Evolutionary conservation across 1,140 invertebrate genomes (phyloP).

Genomic region (Euwallacea similis): DNA sequence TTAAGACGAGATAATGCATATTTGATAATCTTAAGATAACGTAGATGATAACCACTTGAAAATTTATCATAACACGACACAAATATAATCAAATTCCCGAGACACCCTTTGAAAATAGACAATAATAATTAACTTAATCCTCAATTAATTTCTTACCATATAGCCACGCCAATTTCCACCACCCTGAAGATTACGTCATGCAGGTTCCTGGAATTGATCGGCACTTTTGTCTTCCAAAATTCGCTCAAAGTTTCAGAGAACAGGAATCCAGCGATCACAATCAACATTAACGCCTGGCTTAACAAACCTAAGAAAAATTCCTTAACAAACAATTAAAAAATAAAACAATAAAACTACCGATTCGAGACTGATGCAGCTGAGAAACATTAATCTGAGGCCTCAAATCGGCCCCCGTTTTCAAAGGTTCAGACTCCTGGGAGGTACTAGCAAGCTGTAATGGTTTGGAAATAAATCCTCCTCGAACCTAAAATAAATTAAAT

Average conservation of each 20-base stretch:
- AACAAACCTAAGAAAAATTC: conserved; percentile 61
- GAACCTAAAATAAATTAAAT: conserved; percentile 41
- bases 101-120: not conserved
- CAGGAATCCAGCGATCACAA: conserved; percentile 84
- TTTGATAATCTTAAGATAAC: too few species aligned
- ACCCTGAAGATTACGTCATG: conserved; percentile 89
- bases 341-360: conserved; percentile 55
- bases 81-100: too few species aligned
- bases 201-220: conserved; percentile 85
- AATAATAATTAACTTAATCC: not conserved
- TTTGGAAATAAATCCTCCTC: conserved; percentile 56
- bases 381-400: conserved; percentile 73
- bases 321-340: not conserved
- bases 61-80: too few species aligned
- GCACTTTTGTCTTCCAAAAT: conserved; percentile 92
- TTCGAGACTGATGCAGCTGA: conserved; percentile 87
- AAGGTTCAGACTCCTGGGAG: conserved; percentile 53
- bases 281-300: conserved; percentile 82
- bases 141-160: conserved; percentile 63
- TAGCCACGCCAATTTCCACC: conserved; percentile 88
- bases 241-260: conserved; percentile 87
- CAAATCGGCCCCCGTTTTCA: conserved; percentile 36
- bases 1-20: too few species aligned
- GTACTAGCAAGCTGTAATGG: conserved; percentile 50
- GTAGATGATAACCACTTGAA: too few species aligned